Base-by-base conservation (phyloP, 2,888 invertebrate genomes). In the Tipula confusa region DNA sequence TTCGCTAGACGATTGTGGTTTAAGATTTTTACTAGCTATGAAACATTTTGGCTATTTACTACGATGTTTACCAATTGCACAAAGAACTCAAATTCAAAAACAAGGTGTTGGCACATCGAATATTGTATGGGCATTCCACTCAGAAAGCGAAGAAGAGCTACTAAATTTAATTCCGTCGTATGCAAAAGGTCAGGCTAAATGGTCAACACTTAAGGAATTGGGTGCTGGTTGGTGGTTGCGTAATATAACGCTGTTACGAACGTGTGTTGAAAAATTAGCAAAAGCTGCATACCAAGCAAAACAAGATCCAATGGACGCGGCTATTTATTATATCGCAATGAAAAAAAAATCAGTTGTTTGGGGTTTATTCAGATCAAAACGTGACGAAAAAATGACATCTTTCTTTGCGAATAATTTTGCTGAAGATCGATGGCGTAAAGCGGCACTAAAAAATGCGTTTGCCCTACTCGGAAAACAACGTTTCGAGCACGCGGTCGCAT, bases 71-170 rank as follows among this genome's bases (percentile, higher is more conserved):
- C 98, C 99, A 0, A 91, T 98, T 9, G 95, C 94, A 0, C 98
- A 98, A 88, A 92, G 98, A 83, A 94, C 95, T 0, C 93, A 93
- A 84, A 93, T 98, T 85, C 97, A 97, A 87, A 94, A 95, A 83
- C 94, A 94, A 85, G 98, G 97, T 28, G 94, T 97, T 0, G 95
- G 95, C 38, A 95, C 94, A 9, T 95, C 97, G 86, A 97, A 98
- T 89, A 92, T 99, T 24, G 98, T 98, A 2, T 99, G 99, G 99
- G 99, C 99, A 0, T 99, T 97, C 90, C 99, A 99, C 89, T 99
- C 99, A 0, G 99, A 99, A 90, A 96, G 97, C 24, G 97, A 98
- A 88, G 98, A 98, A 87, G 99, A 99, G 88, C 91, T 99, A 84
- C 90, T 99, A 13, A 94, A 95, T 84, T 90, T 98, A 83, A 94